phyloP scores from a whole-genome alignment of 2,797 vertebrate genomes.

The Masticophis lateralis region DNA sequence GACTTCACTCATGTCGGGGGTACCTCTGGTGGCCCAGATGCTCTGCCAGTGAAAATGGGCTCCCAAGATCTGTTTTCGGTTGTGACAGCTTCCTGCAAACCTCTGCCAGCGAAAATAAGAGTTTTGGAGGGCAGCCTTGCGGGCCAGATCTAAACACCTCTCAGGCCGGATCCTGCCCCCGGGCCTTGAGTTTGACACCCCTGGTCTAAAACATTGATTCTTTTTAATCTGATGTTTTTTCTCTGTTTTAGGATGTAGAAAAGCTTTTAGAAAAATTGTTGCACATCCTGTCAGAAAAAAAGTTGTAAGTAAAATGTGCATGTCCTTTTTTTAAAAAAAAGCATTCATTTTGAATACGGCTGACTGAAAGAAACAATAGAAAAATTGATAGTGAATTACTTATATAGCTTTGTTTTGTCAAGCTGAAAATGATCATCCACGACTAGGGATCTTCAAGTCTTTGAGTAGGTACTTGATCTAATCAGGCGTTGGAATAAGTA shows the following conservation, averaged over 20 bases:
- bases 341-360: neutral
- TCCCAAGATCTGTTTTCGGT: no score
- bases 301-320: constrained; percentile 51
- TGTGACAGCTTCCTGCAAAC: no score
- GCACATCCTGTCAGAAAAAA: neutral
- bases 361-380: neutral
- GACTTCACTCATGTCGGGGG: no score
- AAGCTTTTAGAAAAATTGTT: constrained; percentile 38
- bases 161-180: no score
- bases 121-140: no score
- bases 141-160: no score
- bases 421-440: neutral
- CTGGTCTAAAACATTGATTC: neutral
- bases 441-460: neutral
- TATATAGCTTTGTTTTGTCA: neutral
- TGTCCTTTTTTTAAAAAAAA: neutral
- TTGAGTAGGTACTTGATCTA: neutral
- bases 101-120: no score
- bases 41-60: no score
- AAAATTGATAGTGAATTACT: neutral
- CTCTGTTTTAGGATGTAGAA: constrained; percentile 37
- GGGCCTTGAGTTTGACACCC: no score
- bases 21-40: no score
- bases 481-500: neutral
- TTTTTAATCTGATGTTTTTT: neutral